Evolutionary conservation across 2,797 vertebrate genomes (phyloP).

Genomic region (Channallabes apus): DNA sequence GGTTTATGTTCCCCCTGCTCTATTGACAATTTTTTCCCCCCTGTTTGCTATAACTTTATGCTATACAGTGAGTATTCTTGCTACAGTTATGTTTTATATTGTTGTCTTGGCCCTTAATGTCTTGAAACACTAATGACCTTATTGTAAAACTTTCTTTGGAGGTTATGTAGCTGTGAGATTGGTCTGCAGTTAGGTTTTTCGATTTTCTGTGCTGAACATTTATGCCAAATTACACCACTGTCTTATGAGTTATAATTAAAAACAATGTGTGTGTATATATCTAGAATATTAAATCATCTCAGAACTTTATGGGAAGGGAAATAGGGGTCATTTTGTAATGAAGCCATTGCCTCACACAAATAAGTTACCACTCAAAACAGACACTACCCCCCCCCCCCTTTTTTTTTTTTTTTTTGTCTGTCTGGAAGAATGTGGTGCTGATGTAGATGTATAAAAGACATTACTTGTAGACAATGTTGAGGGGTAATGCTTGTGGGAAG

Average conservation of each 20-base stretch:
- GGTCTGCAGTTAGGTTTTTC: slow-evolving; percentile 27
- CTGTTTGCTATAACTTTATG: no score
- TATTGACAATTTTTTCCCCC: not conserved
- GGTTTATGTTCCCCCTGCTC: not conserved
- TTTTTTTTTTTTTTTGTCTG: not conserved
- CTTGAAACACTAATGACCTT: slow-evolving; percentile 38
- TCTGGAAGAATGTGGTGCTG: slow-evolving; percentile 4
- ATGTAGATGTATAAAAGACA: not conserved
- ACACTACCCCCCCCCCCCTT: not conserved
- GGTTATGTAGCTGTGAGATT: slow-evolving; percentile 44
- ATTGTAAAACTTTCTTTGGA: slow-evolving; percentile 5
- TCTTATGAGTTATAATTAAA: slow-evolving; percentile 37
- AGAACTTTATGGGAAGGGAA: not conserved
- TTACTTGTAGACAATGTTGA: not conserved
- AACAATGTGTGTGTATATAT: slow-evolving; percentile 21
- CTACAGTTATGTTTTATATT: slow-evolving; percentile 26
- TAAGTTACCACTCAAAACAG: slow-evolving; percentile 10
- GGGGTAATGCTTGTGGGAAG: not conserved
- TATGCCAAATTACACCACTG: slow-evolving; percentile 43
- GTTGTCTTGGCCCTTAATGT: slow-evolving; percentile 13
- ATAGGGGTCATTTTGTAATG: slow-evolving; percentile 20
- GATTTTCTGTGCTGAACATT: slow-evolving; percentile 35
- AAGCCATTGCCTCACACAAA: slow-evolving; percentile 6
- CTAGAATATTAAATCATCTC: slow-evolving; percentile 23
- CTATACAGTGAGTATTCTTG: slow-evolving; percentile 26